A percentile compares a stretch with the other conserved stretches of the same genome.
These are phyloP conservation scores for Aphidius gifuensis DNA, from an alignment of 1,140 invertebrate species.

Conservation along the genomic window DNA sequence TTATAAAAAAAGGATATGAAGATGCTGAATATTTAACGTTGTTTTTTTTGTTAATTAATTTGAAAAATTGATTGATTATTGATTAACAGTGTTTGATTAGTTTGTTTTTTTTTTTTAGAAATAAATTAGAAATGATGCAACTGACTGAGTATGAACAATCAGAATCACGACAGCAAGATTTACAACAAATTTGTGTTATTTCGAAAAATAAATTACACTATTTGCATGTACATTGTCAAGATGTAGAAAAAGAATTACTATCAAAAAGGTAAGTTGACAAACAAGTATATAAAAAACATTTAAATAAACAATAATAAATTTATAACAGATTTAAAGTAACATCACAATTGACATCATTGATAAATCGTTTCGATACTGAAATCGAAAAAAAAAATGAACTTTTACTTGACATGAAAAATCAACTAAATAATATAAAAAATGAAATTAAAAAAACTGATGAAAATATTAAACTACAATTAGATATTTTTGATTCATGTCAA, in stretches of 20 bases:
- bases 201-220: constrained; percentile 23
- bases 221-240: constrained; percentile 17
- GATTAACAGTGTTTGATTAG: neutral
- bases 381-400: constrained; percentile 28
- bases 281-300: constrained; percentile 7
- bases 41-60: neutral
- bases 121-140: constrained; percentile 20
- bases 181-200: constrained; percentile 23
- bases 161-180: constrained; percentile 21
- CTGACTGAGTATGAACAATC: constrained; percentile 18
- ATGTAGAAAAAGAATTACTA: constrained; percentile 27
- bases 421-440: constrained; percentile 19
- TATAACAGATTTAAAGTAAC: constrained; percentile 34
- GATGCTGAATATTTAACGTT: constrained; percentile 12
- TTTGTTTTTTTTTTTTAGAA: constrained; percentile 10
- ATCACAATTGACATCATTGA: constrained; percentile 31
- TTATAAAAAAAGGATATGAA: constrained; percentile 15
- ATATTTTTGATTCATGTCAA: constrained; percentile 24
- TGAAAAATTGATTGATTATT: constrained; percentile 4
- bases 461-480: constrained; percentile 28
- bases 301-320: constrained; percentile 1
- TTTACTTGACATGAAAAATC: constrained; percentile 25
- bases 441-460: constrained; percentile 24
- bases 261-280: constrained; percentile 29
- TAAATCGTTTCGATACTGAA: constrained; percentile 37